Conservation (phyloP, 2,113 vertebrate genomes). For the Vidua macroura region DNA sequence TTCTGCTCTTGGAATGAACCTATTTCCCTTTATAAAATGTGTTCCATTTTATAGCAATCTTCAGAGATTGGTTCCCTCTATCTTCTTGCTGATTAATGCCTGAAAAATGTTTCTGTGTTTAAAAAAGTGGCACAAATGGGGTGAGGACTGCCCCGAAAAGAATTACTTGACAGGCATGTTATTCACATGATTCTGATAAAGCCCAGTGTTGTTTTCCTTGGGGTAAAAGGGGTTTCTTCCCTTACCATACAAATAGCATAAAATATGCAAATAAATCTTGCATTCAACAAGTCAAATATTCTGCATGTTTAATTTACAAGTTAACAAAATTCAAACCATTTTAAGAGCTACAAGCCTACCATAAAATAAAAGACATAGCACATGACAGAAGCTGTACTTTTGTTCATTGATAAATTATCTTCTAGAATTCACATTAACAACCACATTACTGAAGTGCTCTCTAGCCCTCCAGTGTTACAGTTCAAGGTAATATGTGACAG, state of each 20-base stretch:
- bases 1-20: neutral
- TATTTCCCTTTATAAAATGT: neutral
- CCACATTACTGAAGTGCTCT: constrained; percentile 50
- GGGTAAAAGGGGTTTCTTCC: neutral
- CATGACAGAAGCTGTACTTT: constrained; percentile 7
- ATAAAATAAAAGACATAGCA: constrained; percentile 3
- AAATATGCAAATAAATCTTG: constrained; percentile 3
- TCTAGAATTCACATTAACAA: constrained; percentile 59
- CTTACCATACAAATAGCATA: neutral
- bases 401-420: constrained; percentile 61
- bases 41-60: neutral
- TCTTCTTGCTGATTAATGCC: neutral
- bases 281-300: constrained; percentile 28
- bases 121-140: neutral
- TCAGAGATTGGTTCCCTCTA: neutral
- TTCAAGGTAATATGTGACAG: constrained; percentile 62
- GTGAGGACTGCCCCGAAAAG: neutral
- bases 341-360: neutral
- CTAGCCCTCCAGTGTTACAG: constrained; percentile 48
- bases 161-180: neutral
- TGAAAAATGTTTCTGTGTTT: neutral
- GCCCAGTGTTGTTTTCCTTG: neutral
- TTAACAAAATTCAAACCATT: constrained; percentile 18
- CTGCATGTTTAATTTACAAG: neutral
- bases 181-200: neutral